phyloP scores from a whole-genome alignment of 2,797 vertebrate species.

The Capromys pilorides region DNA sequence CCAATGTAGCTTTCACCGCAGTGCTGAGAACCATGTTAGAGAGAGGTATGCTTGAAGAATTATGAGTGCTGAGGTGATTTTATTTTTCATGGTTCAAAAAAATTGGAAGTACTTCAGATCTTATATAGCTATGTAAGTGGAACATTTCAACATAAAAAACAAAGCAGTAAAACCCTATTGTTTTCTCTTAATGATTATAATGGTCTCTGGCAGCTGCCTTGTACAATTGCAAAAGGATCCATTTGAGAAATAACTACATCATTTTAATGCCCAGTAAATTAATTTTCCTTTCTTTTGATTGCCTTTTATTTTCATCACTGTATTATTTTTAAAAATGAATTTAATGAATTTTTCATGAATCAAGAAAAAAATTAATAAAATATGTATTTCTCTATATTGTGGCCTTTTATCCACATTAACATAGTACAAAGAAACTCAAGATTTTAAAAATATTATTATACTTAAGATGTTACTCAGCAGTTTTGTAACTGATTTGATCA shows the following conservation, averaged over 20 bases:
- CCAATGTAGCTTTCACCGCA: not conserved
- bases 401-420: not conserved
- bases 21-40: not conserved
- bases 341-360: not conserved
- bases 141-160: slow-evolving; percentile 18
- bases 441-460: not conserved
- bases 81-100: slow-evolving; percentile 51
- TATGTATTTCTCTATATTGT: not conserved
- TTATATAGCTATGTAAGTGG: slow-evolving; percentile 27
- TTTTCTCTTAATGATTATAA: slow-evolving; percentile 43
- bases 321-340: slow-evolving; percentile 33
- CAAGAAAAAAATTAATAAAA: not conserved
- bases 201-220: slow-evolving; percentile 27
- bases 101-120: slow-evolving; percentile 18
- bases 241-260: slow-evolving; percentile 44
- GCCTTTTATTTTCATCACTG: not conserved
- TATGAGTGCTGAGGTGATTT: not conserved
- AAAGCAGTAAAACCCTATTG: not conserved
- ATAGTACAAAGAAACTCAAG: not conserved
- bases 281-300: slow-evolving; percentile 27
- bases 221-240: not conserved
- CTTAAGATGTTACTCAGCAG: not conserved
- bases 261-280: slow-evolving; percentile 41
- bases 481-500: slow-evolving; percentile 7
- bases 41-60: not conserved